Evolutionary conservation across 2,113 vertebrate species (phyloP).

Genomic region (Drymodes brunneopygia): DNA sequence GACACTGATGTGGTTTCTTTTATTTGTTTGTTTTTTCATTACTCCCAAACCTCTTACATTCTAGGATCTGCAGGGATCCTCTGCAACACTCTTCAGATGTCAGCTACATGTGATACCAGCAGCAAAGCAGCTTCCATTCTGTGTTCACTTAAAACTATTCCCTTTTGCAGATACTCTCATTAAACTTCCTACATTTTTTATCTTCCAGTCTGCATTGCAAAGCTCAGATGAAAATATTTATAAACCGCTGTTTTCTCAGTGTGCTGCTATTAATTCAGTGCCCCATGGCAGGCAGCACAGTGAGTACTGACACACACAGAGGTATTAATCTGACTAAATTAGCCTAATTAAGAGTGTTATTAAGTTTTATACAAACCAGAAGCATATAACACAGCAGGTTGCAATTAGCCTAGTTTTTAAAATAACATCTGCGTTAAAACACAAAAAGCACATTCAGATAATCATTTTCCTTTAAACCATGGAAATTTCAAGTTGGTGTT

Average conservation of each 20-base stretch:
- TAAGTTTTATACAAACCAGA: constrained; percentile 69
- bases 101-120: neutral
- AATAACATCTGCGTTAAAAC: constrained; percentile 68
- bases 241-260: constrained; percentile 53
- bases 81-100: neutral
- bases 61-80: neutral
- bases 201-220: neutral
- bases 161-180: neutral
- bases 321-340: constrained; percentile 75
- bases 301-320: constrained; percentile 55
- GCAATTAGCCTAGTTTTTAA: constrained; percentile 71
- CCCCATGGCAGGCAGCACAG: constrained; percentile 55
- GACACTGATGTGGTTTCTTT: neutral
- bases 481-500: constrained; percentile 34
- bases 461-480: constrained; percentile 35
- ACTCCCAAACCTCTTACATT: neutral
- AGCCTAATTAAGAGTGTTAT: constrained; percentile 74
- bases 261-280: constrained; percentile 53
- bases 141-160: neutral
- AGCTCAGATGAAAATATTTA: constrained; percentile 49
- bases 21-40: neutral
- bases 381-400: constrained; percentile 62
- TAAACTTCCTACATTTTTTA: neutral
- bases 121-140: neutral
- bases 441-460: constrained; percentile 49